Base-by-base conservation (phyloP, 2,888 invertebrate genomes). In the Andrena praecox region DNA sequence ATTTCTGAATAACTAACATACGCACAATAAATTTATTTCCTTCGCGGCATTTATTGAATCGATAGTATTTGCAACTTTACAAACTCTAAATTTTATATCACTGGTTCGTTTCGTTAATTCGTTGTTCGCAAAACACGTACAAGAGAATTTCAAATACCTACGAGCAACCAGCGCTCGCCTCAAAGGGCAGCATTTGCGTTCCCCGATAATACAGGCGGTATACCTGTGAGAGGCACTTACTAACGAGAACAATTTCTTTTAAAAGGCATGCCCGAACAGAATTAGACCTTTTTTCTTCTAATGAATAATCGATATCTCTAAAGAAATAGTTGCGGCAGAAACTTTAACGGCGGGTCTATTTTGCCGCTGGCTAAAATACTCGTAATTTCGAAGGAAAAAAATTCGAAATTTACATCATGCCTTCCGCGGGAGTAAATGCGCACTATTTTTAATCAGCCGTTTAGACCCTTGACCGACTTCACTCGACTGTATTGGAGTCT, bases 161-260 rank as follows among this genome's bases (percentile, higher is more conserved):
- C 60, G 29, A 35, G 64, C 70, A 66, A 80, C 64, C 27, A 70
- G 62, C 66, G 71, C 74, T 80, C 62, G 74, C 74, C 74, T 80
- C 70, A 74, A 70, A 80, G 80, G 66, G 62, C 70, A 54, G 80
- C 74, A 59, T 66, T 80, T 75, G 82, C 63, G 66, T 80, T 82
- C 80, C 68, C 80, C 75, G 82, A 82, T 82, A 80, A 79, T 79
- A 74, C 70, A 80, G 50, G 48, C 72, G 67, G 72, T 62, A 42
- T 66, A 80, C 80, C 63, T 64, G 73, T 69, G 67, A 73, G 64
- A 81, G 60, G 73, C 80, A 79, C 79, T 79, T 79, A 80, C 68
- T 72, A 72, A 59, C 50, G 33, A 70, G 54, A 78, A 72, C 64
- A 71, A 79, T 80, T 72, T 72, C 79, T 79, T 78, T 80, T 67